A percentile compares a stretch with the other conserved stretches of the same genome.
Evolutionary conservation across 2,797 vertebrate species (phyloP).

Genomic region (Sparidentex hasta): DNA sequence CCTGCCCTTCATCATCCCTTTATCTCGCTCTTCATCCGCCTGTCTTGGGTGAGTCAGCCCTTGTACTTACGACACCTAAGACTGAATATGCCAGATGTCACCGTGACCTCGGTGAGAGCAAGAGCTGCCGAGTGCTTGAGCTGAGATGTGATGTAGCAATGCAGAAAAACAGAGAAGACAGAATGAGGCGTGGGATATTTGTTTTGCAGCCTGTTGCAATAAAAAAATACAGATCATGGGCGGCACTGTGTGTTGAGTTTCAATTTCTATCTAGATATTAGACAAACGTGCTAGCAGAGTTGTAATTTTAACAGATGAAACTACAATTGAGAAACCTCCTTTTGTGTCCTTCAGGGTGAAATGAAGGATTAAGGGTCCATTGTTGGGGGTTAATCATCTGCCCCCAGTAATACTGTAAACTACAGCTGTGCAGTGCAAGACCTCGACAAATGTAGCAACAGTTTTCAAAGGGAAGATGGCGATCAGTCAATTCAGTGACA

Average conservation of each 20-base stretch:
- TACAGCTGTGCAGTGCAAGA: too few species aligned
- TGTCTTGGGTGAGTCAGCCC: conserved; percentile 66
- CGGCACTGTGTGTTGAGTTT: background rate
- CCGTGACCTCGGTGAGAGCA: conserved; percentile 21
- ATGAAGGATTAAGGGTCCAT: background rate
- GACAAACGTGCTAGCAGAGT: too few species aligned
- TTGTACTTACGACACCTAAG: conserved; percentile 64
- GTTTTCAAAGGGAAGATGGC: background rate
- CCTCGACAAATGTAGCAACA: background rate
- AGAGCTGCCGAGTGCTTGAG: background rate
- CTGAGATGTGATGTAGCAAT: background rate
- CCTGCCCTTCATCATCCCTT: conserved; percentile 59
- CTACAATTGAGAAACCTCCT: background rate
- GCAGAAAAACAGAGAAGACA: background rate
- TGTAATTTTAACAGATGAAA: too few species aligned
- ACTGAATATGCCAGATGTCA: conserved; percentile 61
- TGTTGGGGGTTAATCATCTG: background rate
- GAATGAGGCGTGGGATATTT: background rate
- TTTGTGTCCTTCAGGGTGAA: background rate
- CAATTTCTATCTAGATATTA: background rate
- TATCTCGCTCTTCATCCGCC: conserved; percentile 48
- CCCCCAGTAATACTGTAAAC: background rate
- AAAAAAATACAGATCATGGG: background rate
- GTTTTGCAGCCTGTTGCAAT: conserved; percentile 1
- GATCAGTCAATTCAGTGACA: background rate